Conservation (phyloP, 2,797 vertebrate species). For the Synaphobranchus kaupii region DNA sequence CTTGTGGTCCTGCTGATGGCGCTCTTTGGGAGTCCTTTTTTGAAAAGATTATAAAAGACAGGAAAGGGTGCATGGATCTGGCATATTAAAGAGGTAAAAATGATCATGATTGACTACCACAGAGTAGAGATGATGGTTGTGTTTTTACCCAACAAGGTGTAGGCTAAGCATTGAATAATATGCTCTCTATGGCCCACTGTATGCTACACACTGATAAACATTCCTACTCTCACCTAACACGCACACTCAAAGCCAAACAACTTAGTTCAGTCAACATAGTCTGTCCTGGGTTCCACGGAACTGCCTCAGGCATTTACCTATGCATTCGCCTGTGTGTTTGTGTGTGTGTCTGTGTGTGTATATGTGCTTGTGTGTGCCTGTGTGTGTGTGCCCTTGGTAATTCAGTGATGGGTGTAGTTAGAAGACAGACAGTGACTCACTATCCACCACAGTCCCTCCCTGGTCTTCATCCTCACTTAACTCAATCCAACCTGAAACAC, state of each 20-base stretch:
- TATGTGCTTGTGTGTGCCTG: neutral
- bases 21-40: neutral
- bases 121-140: neutral
- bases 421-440: constrained; percentile 1
- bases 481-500: neutral
- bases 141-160: neutral
- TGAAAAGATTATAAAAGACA: neutral
- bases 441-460: neutral
- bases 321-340: neutral
- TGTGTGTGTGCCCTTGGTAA: neutral
- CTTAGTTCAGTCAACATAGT: neutral
- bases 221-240: neutral
- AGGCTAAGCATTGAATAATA: neutral
- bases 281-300: neutral
- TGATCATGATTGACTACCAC: neutral
- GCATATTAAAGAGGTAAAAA: neutral
- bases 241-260: neutral
- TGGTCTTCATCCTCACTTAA: neutral
- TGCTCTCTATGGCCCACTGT: neutral
- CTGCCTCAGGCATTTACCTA: neutral
- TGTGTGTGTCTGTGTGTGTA: neutral
- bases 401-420: neutral
- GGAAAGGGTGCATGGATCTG: neutral
- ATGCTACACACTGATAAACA: neutral
- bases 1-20: neutral